Conservation (phyloP, 2,888 invertebrate genomes). For the Chymomyza amoena region DNA sequence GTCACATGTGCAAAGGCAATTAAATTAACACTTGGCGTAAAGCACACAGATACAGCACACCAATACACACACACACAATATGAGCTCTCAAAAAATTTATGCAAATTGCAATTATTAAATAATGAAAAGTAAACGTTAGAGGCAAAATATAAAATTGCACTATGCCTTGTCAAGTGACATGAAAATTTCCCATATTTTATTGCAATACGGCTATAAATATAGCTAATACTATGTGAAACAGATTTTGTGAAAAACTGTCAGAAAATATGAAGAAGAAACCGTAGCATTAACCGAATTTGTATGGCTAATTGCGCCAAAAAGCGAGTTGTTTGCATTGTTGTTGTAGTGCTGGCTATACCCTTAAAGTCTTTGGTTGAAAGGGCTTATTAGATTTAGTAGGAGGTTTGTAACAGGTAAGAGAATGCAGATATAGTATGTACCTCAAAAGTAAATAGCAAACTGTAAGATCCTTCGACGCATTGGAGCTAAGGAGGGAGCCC, state of each 20-base stretch:
- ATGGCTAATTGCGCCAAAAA: constrained; percentile 65
- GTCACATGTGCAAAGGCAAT: constrained; percentile 52
- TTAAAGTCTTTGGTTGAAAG: no score
- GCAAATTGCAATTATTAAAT: constrained; percentile 38
- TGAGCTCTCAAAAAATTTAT: neutral
- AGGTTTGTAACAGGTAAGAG: neutral
- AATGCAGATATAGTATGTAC: no score
- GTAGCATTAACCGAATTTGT: constrained; percentile 23
- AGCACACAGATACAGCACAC: neutral
- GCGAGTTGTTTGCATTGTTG: constrained; percentile 46
- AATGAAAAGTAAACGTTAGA: constrained; percentile 23
- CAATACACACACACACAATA: neutral
- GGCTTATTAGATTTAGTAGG: neutral
- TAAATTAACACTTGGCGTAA: constrained; percentile 46
- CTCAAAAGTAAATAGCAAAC: no score
- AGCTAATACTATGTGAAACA: neutral
- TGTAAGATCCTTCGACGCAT: no score
- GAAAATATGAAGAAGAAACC: constrained; percentile 37
- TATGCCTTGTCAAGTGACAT: constrained; percentile 7
- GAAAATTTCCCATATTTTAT: neutral
- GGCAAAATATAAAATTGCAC: constrained; percentile 16
- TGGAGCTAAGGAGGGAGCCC: no score
- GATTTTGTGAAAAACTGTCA: constrained; percentile 18
- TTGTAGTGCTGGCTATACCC: constrained; percentile 1
- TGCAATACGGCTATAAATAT: neutral